Conservation (phyloP, 2,797 vertebrate genomes). For the Hyperoplus immaculatus region DNA sequence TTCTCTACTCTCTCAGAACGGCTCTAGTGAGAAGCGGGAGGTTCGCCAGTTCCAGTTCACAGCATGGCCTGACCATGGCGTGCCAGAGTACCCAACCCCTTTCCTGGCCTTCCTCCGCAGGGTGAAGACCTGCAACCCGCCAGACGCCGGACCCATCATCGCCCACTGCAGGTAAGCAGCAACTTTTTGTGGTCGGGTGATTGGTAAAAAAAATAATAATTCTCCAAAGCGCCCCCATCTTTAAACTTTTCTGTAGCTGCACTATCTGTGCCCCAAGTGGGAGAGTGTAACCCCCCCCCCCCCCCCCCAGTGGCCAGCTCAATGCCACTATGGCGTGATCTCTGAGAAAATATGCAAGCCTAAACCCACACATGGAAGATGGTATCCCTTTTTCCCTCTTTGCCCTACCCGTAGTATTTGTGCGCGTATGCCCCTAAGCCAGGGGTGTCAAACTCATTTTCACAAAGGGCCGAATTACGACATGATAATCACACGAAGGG, state of each 20-base stretch:
- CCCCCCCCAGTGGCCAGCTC: neutral
- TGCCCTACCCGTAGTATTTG: neutral
- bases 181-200: neutral
- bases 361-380: slow-evolving; percentile 15
- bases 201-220: neutral
- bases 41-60: slow-evolving; percentile 99
- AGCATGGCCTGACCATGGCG: slow-evolving; percentile 97
- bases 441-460: no score
- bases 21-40: slow-evolving; percentile 97
- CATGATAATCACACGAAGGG: no score
- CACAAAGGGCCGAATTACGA: no score
- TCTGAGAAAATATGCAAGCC: slow-evolving; percentile 13
- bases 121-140: slow-evolving; percentile 98
- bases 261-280: neutral
- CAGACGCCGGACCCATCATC: slow-evolving; percentile 94
- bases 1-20: slow-evolving; percentile 85
- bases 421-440: slow-evolving; percentile 23
- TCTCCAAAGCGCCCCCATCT: slow-evolving; percentile 6
- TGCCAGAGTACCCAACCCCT: slow-evolving; percentile 96
- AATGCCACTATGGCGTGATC: neutral
- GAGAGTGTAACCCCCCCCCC: slow-evolving; percentile 18
- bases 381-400: slow-evolving; percentile 8
- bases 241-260: slow-evolving; percentile 12
- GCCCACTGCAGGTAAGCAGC: slow-evolving; percentile 95
- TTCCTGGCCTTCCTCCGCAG: slow-evolving; percentile 98